phyloP scores from a whole-genome alignment of 2,888 invertebrate species.

The Cheilosia pagana region DNA sequence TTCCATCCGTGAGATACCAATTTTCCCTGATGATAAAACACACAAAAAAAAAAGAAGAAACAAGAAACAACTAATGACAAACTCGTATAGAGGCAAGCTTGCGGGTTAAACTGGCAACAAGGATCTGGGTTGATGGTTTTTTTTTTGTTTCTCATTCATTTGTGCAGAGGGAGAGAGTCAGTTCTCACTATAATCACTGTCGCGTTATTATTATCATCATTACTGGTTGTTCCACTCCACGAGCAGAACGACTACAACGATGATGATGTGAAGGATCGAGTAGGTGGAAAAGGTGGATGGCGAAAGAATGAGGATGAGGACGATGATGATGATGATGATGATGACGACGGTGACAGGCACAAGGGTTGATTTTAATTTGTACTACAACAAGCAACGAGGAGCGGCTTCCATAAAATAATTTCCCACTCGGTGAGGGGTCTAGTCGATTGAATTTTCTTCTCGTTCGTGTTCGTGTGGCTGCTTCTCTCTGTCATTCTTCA shows the following conservation, averaged over 20 bases:
- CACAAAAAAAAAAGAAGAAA: constrained; percentile 2
- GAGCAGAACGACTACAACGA: constrained; percentile 31
- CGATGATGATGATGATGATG: constrained; percentile 41
- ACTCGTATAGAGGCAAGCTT: background rate
- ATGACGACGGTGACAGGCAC: constrained; percentile 57
- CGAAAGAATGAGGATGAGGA: constrained; percentile 30
- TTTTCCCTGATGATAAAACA: constrained; percentile 48
- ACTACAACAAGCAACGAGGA: constrained; percentile 51
- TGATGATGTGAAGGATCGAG: constrained; percentile 48
- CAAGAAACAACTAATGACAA: too few relatives aligned
- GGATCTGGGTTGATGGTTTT: background rate
- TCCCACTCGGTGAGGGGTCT: constrained; percentile 44
- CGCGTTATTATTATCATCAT: constrained; percentile 70
- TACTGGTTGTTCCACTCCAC: constrained; percentile 53
- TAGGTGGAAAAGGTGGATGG: constrained; percentile 5
- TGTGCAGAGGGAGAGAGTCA: constrained; percentile 10
- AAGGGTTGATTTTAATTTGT: constrained; percentile 70
- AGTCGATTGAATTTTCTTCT: constrained; percentile 54
- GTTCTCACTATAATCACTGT: constrained; percentile 65
- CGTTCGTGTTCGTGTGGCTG: background rate
- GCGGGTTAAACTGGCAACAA: constrained; percentile 30
- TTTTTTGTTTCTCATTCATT: background rate
- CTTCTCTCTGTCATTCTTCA: background rate
- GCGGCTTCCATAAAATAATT: constrained; percentile 64
- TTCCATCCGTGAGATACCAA: constrained; percentile 42